Conservation (phyloP, 1,140 invertebrate genomes). For the silkworm (Bombyx mori) region ASM3026992v2 NC_085122.1:4337001-4337500, state of each 20-base stretch:
- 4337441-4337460: no score
- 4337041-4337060: neutral
- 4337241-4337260: neutral
- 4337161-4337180: conserved; percentile 86
- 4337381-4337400: neutral
- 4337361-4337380: neutral
- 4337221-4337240: neutral
- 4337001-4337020: no score
- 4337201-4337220: neutral
- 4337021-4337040: no score
- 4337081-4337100: conserved; percentile 86
- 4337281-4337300: no score
- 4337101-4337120: conserved; percentile 86
- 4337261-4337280: no score
- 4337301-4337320: no score
- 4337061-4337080: conserved; percentile 23
- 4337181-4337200: conserved; percentile 82
- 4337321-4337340: no score
- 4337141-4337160: conserved; percentile 86
- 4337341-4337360: no score
- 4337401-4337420: neutral
- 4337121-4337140: conserved; percentile 84
- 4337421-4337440: neutral
- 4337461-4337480: no score
- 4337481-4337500: no score